Percentiles rank a stretch among this genome's conserved stretches.
Conservation (phyloP, 2,113 vertebrate species). For the Leucosticte australis region DNA sequence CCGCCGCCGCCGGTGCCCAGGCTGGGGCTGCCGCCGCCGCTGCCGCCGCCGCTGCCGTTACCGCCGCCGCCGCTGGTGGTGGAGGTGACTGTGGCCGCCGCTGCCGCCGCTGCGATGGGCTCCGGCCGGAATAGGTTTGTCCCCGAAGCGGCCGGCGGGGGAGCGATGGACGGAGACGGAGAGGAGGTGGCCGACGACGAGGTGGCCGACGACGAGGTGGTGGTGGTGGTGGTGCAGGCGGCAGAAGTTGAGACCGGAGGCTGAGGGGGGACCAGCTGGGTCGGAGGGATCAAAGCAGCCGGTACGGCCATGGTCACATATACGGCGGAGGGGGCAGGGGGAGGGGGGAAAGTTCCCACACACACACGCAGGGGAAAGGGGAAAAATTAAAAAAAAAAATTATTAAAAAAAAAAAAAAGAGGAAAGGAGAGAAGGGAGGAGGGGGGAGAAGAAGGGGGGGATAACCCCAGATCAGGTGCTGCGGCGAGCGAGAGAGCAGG, state of each 20-base stretch:
- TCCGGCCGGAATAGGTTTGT: constrained; percentile 89
- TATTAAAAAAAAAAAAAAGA: background rate
- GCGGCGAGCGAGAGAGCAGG: constrained; percentile 42
- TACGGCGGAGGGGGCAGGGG: constrained; percentile 45
- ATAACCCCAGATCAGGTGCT: constrained; percentile 26
- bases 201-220: constrained; percentile 76
- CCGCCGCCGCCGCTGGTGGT: background rate
- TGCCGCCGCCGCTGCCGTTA: background rate
- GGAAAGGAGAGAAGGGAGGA: background rate
- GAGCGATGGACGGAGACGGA: constrained; percentile 83
- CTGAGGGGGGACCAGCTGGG: constrained; percentile 85
- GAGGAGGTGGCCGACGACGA: constrained; percentile 77
- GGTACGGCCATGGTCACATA: constrained; percentile 96
- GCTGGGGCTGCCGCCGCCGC: background rate
- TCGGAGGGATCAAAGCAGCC: constrained; percentile 92
- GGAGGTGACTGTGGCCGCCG: constrained; percentile 33
- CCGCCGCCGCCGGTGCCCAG: background rate
- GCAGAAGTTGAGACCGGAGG: constrained; percentile 85
- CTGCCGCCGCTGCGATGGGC: constrained; percentile 66
- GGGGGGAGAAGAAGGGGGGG: constrained; percentile 36
- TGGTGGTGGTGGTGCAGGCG: constrained; percentile 76
- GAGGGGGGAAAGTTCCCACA: background rate
- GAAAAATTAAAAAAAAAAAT: background rate
- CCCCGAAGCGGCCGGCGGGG: constrained; percentile 70
- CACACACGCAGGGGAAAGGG: background rate